These are phyloP conservation scores for Caenorhabditis sp. DNA, from an alignment of 2,888 invertebrate species.

Conservation along the genomic window DNA sequence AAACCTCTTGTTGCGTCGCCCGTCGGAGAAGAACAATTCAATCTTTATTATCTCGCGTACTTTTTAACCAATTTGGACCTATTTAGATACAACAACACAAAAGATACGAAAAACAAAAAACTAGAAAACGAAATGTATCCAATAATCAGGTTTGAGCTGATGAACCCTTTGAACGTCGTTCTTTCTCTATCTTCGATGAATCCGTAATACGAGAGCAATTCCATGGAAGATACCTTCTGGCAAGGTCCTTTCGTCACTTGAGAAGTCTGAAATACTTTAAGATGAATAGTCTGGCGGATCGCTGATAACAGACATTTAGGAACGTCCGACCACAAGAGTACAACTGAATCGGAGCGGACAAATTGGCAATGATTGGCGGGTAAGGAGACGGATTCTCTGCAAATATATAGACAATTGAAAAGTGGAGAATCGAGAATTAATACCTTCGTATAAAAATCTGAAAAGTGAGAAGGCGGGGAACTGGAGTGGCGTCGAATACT, in stretches of 20 bases:
- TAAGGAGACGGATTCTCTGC: conserved; percentile 3
- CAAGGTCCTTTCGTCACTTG: conserved; percentile 53
- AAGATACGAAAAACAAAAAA: conserved; percentile 10
- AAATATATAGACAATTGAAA: neutral
- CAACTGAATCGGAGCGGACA: conserved; percentile 15
- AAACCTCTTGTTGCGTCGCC: no score
- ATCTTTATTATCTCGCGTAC: conserved; percentile 12
- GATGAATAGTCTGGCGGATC: neutral
- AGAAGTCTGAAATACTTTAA: conserved; percentile 26
- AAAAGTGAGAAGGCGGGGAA: conserved; percentile 13
- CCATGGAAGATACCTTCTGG: conserved; percentile 32
- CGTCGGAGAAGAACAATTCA: no score
- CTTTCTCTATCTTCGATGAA: neutral
- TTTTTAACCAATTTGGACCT: conserved; percentile 12
- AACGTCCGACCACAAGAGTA: conserved; percentile 46
- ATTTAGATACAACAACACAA: conserved; percentile 24
- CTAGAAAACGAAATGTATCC: neutral
- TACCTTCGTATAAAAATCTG: conserved; percentile 35
- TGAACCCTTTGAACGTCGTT: neutral
- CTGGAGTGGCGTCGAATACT: conserved; percentile 21
- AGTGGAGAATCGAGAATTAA: neutral
- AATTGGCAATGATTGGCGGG: neutral
- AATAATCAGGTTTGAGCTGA: conserved; percentile 4
- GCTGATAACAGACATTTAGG: conserved; percentile 17
- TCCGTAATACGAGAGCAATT: conserved; percentile 31